phyloP scores from a whole-genome alignment of 1,140 invertebrate species.

The Lamellibrachia luymesi region DNA sequence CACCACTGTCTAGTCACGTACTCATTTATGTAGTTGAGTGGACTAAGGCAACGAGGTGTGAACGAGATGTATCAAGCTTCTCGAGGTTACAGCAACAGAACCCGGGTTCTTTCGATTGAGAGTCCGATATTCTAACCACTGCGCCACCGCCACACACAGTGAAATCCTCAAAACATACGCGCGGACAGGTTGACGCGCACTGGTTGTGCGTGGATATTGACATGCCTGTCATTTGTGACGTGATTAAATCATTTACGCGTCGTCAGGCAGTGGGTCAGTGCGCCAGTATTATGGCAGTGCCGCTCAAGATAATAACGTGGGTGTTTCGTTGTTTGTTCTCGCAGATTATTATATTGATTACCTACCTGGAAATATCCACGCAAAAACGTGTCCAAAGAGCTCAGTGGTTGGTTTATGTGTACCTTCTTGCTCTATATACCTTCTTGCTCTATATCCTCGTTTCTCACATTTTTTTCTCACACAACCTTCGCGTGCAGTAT shows the following conservation, averaged over 20 bases:
- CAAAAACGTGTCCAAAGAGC: too few species aligned
- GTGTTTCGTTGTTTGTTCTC: not conserved
- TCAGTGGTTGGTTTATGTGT: too few species aligned
- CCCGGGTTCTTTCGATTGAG: too few species aligned
- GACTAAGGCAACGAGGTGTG: too few species aligned
- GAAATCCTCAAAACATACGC: not conserved
- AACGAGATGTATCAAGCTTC: too few species aligned
- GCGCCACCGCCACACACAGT: too few species aligned
- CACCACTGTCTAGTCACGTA: too few species aligned
- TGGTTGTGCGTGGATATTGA: not conserved
- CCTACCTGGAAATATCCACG: not conserved
- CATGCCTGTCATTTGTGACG: not conserved
- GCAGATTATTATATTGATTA: not conserved
- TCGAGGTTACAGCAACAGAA: too few species aligned
- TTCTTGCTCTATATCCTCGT: too few species aligned
- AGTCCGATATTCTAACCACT: too few species aligned
- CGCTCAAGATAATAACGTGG: not conserved
- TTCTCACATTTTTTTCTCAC: not conserved
- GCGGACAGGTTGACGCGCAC: not conserved
- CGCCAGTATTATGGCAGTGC: not conserved
- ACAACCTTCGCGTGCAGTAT: not conserved
- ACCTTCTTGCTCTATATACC: too few species aligned
- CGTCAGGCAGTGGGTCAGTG: not conserved
- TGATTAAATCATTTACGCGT: not conserved
- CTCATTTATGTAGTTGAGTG: too few species aligned